Percentiles rank a stretch among this genome's conserved stretches.
Conservation (phyloP, 2,797 vertebrate species). For the Triplophysa bombifrons region DNA sequence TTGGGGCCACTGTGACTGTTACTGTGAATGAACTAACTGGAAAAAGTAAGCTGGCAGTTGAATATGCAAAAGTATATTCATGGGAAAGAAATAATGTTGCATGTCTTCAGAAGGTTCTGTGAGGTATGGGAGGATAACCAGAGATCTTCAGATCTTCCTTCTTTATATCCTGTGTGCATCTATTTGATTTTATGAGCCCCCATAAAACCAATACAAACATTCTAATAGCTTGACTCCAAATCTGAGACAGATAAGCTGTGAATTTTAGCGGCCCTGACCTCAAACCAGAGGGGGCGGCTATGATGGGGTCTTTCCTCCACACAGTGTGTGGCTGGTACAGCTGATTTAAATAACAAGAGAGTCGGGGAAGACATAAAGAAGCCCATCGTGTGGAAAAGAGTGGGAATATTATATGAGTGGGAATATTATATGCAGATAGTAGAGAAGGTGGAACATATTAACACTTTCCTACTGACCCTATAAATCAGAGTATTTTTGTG, state of each 20-base stretch:
- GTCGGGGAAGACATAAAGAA: neutral
- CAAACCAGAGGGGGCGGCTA: constrained; percentile 9
- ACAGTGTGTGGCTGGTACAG: constrained; percentile 16
- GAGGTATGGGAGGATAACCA: constrained; percentile 33
- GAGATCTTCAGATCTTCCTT: constrained; percentile 29
- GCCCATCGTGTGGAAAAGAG: constrained; percentile 49
- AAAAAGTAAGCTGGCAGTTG: constrained; percentile 23
- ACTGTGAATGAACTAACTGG: neutral
- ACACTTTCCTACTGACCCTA: constrained; percentile 20
- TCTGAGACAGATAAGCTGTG: neutral
- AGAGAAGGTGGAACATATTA: constrained; percentile 55
- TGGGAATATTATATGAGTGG: constrained; percentile 35
- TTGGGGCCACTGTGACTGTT: too few relatives aligned
- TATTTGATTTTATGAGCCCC: neutral
- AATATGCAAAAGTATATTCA: constrained; percentile 26
- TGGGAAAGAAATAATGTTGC: constrained; percentile 9
- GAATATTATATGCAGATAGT: constrained; percentile 42
- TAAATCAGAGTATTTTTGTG: neutral
- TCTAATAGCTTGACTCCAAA: neutral
- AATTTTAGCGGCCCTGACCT: neutral
- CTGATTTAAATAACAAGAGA: constrained; percentile 46
- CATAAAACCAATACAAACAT: neutral
- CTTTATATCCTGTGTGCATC: neutral
- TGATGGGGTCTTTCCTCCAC: constrained; percentile 61
- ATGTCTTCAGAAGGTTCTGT: neutral